These are phyloP conservation scores for Pollicipes pollicipes DNA, from an alignment of 1,140 invertebrate genomes.

Conservation along the genomic window DNA sequence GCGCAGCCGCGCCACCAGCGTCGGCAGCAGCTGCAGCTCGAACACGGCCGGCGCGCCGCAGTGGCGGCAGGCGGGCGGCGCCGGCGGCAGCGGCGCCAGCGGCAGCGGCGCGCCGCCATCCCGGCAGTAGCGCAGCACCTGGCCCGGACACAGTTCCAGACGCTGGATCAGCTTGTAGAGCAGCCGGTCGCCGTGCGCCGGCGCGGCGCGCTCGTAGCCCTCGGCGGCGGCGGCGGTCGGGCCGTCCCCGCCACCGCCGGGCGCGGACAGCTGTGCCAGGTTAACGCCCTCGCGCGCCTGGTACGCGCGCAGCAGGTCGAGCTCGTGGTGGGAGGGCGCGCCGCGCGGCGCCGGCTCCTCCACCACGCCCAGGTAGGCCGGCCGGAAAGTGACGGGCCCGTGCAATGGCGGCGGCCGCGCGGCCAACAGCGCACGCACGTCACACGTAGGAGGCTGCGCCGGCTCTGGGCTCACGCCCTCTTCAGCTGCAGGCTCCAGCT, in stretches of 20 bases:
- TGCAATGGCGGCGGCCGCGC: not conserved
- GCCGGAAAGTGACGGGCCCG: conserved; percentile 4
- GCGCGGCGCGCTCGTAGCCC: conserved; percentile 54
- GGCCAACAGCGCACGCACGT: not conserved
- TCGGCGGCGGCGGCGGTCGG: conserved; percentile 28
- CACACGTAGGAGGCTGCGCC: not conserved
- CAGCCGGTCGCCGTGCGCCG: conserved; percentile 57
- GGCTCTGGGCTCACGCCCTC: conserved; percentile 12
- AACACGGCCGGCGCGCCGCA: conserved; percentile 52
- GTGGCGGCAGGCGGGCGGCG: conserved; percentile 38
- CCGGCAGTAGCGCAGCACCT: conserved; percentile 58
- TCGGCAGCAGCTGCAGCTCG: conserved; percentile 62
- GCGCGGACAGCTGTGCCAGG: not conserved
- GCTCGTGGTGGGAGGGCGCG: conserved; percentile 12
- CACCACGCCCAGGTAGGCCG: conserved; percentile 15
- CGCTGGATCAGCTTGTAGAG: conserved; percentile 58
- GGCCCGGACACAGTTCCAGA: conserved; percentile 54
- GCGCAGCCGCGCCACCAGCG: conserved; percentile 47
- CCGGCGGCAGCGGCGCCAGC: conserved; percentile 37
- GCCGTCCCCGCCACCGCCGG: conserved; percentile 18
- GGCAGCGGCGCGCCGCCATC: conserved; percentile 39
- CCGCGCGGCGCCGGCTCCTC: conserved; percentile 14
- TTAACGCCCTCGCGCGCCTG: conserved; percentile 2
- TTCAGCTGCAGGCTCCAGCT: conserved; percentile 32
- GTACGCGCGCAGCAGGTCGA: conserved; percentile 14